Evolutionary conservation across 2,797 vertebrate genomes (phyloP).

Genomic region (Falco concolor): DNA sequence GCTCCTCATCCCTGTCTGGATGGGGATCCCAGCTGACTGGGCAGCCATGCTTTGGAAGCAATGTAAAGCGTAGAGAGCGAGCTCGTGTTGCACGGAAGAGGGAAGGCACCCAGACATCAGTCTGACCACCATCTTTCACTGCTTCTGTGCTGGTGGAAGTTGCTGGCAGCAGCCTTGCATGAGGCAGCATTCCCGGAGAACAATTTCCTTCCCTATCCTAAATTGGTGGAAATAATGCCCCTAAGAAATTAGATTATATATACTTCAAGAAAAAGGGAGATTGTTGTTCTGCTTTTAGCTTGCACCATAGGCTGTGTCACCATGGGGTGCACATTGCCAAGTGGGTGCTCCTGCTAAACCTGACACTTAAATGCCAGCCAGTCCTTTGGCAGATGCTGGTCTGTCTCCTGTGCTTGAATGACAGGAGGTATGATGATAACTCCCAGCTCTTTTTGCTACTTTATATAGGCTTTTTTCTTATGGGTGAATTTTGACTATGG

Average conservation of each 20-base stretch:
- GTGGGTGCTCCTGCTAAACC: background rate
- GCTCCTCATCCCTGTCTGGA: background rate
- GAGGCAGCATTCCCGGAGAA: background rate
- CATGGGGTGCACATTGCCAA: rapidly evolving
- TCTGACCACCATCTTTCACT: rapidly evolving
- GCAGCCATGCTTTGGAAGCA: background rate
- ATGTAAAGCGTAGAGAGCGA: background rate
- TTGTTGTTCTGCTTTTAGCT: background rate
- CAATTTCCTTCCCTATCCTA: background rate
- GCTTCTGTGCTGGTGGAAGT: background rate
- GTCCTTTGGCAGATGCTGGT: background rate
- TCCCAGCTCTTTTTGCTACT: background rate
- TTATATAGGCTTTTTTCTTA: background rate
- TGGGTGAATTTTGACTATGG: background rate
- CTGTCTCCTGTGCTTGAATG: background rate
- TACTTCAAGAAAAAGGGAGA: background rate
- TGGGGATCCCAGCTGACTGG: background rate
- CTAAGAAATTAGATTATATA: background rate
- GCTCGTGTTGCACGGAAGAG: background rate
- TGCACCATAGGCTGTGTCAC: background rate
- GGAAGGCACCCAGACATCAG: background rate
- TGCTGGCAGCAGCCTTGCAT: background rate
- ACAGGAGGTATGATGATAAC: background rate
- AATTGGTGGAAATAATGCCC: background rate
- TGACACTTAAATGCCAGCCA: background rate